A percentile compares a stretch with the other conserved stretches of the same genome.
These are phyloP conservation scores for Urechis unicinctus DNA, from an alignment of 2,888 invertebrate species.

Conservation along the genomic window DNA sequence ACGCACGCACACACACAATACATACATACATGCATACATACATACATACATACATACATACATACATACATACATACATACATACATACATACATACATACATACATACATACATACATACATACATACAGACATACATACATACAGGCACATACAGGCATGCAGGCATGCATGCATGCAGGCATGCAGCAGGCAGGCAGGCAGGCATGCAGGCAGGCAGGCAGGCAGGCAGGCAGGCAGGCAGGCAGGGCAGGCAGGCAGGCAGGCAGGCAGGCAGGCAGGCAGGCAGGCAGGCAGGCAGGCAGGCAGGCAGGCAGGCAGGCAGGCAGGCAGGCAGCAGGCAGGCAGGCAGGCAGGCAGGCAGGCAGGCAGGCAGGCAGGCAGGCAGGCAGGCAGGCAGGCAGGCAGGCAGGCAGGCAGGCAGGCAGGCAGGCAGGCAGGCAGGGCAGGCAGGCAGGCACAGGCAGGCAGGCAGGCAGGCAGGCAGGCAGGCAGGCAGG, in stretches of 20 bases:
- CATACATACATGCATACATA: neutral
- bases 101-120: neutral
- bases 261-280: slow-evolving; percentile 4
- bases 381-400: slow-evolving; percentile 3
- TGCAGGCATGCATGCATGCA: slow-evolving; percentile 1
- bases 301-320: slow-evolving; percentile 1
- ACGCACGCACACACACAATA: too few relatives aligned
- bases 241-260: too few relatives aligned
- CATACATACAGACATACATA: too few relatives aligned
- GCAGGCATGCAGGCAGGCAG: slow-evolving; percentile 2
- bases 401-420: slow-evolving; percentile 4
- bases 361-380: slow-evolving; percentile 1
- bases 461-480: too few relatives aligned
- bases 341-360: too few relatives aligned
- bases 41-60: too few relatives aligned
- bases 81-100: too few relatives aligned
- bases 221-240: slow-evolving; percentile 2
- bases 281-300: slow-evolving; percentile 1
- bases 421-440: too few relatives aligned
- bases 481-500: slow-evolving; percentile 4
- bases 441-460: too few relatives aligned
- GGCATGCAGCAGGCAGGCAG: slow-evolving; percentile 3
- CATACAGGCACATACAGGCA: too few relatives aligned
- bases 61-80: too few relatives aligned
- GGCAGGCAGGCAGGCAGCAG: slow-evolving; percentile 1